These are phyloP conservation scores for Augiades crinisus DNA, from an alignment of 2,888 invertebrate species.

Conservation along the genomic window DNA sequence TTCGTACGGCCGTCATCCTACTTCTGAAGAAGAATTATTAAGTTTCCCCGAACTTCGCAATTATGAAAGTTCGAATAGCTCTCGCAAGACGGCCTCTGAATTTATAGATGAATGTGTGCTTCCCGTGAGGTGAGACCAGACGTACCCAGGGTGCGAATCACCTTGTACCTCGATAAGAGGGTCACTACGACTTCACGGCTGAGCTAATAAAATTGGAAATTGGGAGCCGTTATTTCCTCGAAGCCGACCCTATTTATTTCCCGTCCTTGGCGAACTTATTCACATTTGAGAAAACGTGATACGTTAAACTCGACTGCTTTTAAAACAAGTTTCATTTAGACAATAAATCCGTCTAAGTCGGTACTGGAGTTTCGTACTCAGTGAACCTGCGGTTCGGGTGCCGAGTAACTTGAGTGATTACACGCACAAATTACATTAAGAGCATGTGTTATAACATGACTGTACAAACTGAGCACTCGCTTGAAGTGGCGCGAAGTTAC, in stretches of 20 bases:
- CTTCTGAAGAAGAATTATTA: conserved; percentile 81
- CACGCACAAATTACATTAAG: conserved; percentile 56
- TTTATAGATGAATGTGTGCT: conserved; percentile 79
- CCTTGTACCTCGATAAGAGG: conserved; percentile 40
- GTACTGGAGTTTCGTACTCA: conserved; percentile 20
- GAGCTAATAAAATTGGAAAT: conserved; percentile 42
- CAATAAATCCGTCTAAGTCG: not conserved
- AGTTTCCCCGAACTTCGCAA: conserved; percentile 79
- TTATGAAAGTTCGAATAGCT: conserved; percentile 82
- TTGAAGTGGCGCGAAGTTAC: conserved; percentile 45
- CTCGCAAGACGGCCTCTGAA: conserved; percentile 77
- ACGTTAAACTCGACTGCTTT: not conserved
- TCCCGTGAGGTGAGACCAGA: conserved; percentile 53
- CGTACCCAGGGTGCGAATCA: conserved; percentile 45
- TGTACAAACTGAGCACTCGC: conserved; percentile 38
- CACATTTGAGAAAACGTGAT: conserved; percentile 1
- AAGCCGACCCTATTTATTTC: conserved; percentile 18
- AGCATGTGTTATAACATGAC: conserved; percentile 52
- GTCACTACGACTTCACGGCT: conserved; percentile 39
- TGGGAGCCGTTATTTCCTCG: conserved; percentile 29
- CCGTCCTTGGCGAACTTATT: conserved; percentile 1
- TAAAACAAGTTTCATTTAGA: conserved; percentile 4
- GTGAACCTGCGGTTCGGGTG: conserved; percentile 21
- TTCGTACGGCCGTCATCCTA: conserved; percentile 75
- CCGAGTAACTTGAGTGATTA: conserved; percentile 47